Conservation (phyloP, 1,140 invertebrate species). For the Hypsibius dujardini region DNA sequence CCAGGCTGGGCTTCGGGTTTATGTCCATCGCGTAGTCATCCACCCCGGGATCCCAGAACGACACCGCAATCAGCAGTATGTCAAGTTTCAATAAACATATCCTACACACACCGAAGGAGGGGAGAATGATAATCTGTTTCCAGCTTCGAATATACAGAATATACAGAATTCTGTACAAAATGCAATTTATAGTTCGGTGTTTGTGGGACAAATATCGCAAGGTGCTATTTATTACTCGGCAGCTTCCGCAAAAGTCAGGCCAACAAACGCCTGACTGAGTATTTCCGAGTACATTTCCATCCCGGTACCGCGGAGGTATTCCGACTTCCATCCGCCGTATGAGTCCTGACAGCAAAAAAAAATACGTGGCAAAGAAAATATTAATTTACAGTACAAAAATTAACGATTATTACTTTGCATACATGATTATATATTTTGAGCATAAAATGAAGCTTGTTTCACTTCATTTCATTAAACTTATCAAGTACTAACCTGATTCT, state of each 20-base stretch:
- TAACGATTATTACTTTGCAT: no score
- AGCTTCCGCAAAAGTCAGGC: not conserved
- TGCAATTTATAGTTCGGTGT: no score
- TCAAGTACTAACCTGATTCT: no score
- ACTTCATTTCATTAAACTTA: no score
- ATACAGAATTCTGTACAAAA: no score
- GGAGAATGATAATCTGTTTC: no score
- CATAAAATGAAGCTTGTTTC: no score
- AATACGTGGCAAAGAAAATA: conserved; percentile 6
- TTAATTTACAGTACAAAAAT: conserved; percentile 14
- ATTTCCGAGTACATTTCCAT: conserved; percentile 36
- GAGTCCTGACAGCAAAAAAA: conserved; percentile 23
- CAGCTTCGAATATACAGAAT: no score
- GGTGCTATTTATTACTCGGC: no score
- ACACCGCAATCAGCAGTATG: not conserved
- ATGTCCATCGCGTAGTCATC: not conserved
- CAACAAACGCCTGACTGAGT: not conserved
- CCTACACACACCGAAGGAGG: no score
- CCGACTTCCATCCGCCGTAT: conserved; percentile 37
- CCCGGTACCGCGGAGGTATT: conserved; percentile 41
- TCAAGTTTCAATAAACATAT: not conserved
- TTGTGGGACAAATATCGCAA: no score
- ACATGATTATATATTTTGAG: no score
- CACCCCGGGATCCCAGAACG: not conserved
- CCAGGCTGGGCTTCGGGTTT: not conserved